phyloP scores from a whole-genome alignment of 2,113 vertebrate species.

The Pomatostomus ruficeps region DNA sequence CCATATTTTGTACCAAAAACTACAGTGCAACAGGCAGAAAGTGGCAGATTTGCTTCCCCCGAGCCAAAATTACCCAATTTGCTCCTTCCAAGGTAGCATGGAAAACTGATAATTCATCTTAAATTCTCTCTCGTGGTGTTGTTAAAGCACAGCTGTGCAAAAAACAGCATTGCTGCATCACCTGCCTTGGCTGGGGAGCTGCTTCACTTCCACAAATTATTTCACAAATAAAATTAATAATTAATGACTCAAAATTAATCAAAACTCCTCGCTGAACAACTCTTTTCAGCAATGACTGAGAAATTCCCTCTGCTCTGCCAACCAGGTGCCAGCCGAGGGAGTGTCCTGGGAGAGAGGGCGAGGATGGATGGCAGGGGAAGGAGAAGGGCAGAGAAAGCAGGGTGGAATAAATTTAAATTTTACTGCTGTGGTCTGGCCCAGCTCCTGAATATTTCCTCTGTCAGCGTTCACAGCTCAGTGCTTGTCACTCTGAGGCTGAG shows the following conservation, averaged over 20 bases:
- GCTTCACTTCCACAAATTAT: background rate
- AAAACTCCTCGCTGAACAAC: too few species aligned
- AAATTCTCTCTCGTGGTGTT: background rate
- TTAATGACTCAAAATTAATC: too few species aligned
- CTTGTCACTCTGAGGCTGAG: background rate
- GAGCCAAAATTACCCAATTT: background rate
- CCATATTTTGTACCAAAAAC: background rate
- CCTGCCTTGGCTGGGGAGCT: background rate
- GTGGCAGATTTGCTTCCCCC: background rate
- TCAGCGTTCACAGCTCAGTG: background rate
- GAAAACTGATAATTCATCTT: background rate
- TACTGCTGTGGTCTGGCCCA: background rate
- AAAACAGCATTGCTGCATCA: accelerated
- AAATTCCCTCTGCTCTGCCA: background rate
- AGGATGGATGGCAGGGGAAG: background rate
- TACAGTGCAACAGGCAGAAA: background rate
- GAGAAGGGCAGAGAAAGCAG: background rate
- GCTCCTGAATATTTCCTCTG: background rate
- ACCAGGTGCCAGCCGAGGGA: background rate
- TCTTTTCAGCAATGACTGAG: background rate
- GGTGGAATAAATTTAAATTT: background rate
- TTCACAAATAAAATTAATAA: background rate
- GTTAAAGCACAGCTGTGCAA: background rate
- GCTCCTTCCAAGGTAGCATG: background rate
- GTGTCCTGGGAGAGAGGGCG: background rate